Base-by-base conservation (phyloP, 2,888 invertebrate genomes). In the Diplazon laetatorius region DNA sequence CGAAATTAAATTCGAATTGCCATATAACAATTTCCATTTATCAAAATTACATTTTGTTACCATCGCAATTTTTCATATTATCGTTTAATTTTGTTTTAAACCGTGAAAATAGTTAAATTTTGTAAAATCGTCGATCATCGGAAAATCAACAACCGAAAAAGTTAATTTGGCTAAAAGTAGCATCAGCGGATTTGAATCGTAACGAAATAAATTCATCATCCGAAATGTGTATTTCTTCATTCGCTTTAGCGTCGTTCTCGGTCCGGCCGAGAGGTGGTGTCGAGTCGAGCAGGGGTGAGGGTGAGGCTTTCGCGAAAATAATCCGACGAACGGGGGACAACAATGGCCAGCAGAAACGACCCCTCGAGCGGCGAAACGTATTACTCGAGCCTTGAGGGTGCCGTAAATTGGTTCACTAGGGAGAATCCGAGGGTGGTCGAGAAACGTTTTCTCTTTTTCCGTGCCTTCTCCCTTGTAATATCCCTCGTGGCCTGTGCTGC, bases 321-420 rank as follows among this genome's bases (percentile, higher is more conserved):
- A 82, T 82, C 79, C 80, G 60, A 76, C 72, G 79, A 79, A 75
- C 75, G 84, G 82, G n/a, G 30, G 80, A 84, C 83, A 84, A 85
- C 87, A 88, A 88, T 87, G 85, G 87, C 81, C 84, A 82, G 30
- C 30, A 2, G 85, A 86, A 87, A 85, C 85, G 86, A 87, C 83
- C 86, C 85, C 86, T 86, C 83, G 80, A 85, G 84, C 85, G 81
- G 72, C 70, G 74, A 81, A 75, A 59, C 80, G 78, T 82, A 82
- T 82, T 80, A 80, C 81, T 78, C 77, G 81, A 84, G 84, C 83
- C 87, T n/a, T 85, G 83, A 82, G 87, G 86, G 88, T 85, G 84
- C 86, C 86, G 87, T 87, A 88, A 89, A 89, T 89, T 89, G 88
- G 87, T 87, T 86, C 85, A 85, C 85, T 86, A 84, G 69, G 62